Conservation (phyloP, 1,140 invertebrate species). For the Drosophila nasuta region DNA sequence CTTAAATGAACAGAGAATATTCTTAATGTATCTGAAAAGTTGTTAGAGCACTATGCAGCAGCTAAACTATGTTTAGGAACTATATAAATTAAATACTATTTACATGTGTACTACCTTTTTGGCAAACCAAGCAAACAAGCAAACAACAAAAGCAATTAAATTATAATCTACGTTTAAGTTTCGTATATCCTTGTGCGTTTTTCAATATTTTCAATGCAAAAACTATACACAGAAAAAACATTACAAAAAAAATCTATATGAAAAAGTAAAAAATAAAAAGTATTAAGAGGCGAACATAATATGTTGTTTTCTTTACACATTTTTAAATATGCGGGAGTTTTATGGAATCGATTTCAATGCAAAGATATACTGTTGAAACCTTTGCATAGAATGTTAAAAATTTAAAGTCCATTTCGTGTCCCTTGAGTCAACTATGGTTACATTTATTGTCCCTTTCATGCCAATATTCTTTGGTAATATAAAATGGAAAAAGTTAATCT, state of each 20-base stretch:
- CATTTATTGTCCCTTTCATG: no score
- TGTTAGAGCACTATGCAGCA: constrained; percentile 10
- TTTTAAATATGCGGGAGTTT: no score
- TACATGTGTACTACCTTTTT: constrained; percentile 26
- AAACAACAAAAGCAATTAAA: constrained; percentile 20
- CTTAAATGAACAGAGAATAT: constrained; percentile 28
- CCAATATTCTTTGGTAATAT: no score
- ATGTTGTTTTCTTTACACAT: neutral
- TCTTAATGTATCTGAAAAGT: constrained; percentile 26
- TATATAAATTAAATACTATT: constrained; percentile 4
- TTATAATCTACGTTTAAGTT: constrained; percentile 48
- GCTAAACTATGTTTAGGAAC: constrained; percentile 43
- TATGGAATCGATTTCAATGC: no score
- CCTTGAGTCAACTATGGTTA: no score
- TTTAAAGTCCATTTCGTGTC: no score
- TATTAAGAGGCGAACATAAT: constrained; percentile 33
- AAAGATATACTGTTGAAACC: no score
- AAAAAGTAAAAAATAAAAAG: constrained; percentile 42
- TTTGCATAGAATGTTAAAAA: no score
- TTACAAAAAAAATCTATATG: constrained; percentile 42
- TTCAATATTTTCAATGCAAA: constrained; percentile 36
- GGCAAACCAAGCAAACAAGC: constrained; percentile 17
- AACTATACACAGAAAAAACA: constrained; percentile 25
- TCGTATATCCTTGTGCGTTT: constrained; percentile 42
- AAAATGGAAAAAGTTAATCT: no score